Conservation (phyloP, 2,113 vertebrate genomes). For the Herpetotheres cachinnans region DNA sequence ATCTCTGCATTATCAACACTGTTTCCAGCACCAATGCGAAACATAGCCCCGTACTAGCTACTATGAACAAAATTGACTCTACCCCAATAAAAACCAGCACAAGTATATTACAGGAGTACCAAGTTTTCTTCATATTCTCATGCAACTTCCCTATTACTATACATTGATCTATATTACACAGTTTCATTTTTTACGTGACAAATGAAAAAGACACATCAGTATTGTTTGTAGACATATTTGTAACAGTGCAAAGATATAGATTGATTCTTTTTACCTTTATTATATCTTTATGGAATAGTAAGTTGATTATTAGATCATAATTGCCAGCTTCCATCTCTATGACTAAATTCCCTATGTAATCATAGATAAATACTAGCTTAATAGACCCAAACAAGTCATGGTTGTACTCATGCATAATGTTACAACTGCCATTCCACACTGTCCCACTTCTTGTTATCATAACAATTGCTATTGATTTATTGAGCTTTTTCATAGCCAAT, state of each 20-base stretch:
- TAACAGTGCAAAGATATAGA: background rate
- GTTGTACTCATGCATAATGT: slow-evolving; percentile 69
- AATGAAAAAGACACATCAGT: background rate
- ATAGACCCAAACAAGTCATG: slow-evolving; percentile 82
- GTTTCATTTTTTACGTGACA: background rate
- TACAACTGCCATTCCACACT: slow-evolving; percentile 62
- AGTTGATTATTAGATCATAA: slow-evolving; percentile 83
- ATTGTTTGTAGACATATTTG: background rate
- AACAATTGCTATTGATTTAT: slow-evolving; percentile 88
- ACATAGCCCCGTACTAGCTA: background rate
- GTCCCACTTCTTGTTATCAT: slow-evolving; percentile 81
- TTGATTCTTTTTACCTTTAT: slow-evolving; percentile 34
- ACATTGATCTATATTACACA: background rate
- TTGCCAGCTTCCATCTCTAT: slow-evolving; percentile 79
- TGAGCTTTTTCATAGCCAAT: slow-evolving; percentile 82
- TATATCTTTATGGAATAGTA: slow-evolving; percentile 69
- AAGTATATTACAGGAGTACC: background rate
- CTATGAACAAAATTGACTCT: background rate
- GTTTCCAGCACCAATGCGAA: background rate
- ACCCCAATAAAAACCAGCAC: background rate
- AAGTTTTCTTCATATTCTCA: background rate
- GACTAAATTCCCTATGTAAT: slow-evolving; percentile 73
- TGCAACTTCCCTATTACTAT: background rate
- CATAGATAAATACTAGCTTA: slow-evolving; percentile 76
- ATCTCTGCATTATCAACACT: background rate